These are phyloP conservation scores for Cyclophora punctaria DNA, from an alignment of 2,888 invertebrate species.

Conservation along the genomic window DNA sequence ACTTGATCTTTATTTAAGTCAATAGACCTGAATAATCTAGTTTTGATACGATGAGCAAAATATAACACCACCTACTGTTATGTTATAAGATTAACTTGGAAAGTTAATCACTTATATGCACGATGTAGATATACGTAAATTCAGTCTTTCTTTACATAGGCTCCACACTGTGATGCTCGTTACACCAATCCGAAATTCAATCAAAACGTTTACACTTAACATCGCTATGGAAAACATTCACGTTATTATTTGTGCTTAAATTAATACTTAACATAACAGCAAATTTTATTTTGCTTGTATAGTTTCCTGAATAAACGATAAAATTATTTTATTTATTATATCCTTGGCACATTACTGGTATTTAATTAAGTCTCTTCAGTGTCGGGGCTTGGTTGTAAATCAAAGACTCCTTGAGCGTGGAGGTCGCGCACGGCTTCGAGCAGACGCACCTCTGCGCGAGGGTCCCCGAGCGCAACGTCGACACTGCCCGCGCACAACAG, in stretches of 20 bases:
- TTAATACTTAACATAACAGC: constrained; percentile 15
- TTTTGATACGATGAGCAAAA: constrained; percentile 63
- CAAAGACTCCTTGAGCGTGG: constrained; percentile 80
- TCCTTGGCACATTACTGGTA: constrained; percentile 40
- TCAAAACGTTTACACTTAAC: constrained; percentile 26
- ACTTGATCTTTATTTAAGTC: constrained; percentile 51
- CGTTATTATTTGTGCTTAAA: not conserved
- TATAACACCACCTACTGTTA: constrained; percentile 26
- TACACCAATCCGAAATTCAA: constrained; percentile 38
- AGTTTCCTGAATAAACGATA: no score
- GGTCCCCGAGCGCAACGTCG: constrained; percentile 85
- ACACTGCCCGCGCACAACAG: constrained; percentile 87
- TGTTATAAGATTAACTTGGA: constrained; percentile 7
- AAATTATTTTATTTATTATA: not conserved
- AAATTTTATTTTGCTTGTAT: not conserved
- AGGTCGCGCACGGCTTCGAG: constrained; percentile 84
- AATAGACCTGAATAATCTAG: constrained; percentile 62
- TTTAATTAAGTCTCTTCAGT: constrained; percentile 34
- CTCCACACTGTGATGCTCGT: constrained; percentile 34
- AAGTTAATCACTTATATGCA: constrained; percentile 29
- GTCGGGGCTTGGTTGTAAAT: constrained; percentile 62
- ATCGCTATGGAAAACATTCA: constrained; percentile 5
- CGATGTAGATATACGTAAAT: constrained; percentile 51
- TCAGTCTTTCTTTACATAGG: constrained; percentile 73
- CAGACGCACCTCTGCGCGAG: constrained; percentile 83